Conservation (phyloP, 2,888 invertebrate species). For the Cerceris ruficornis region DNA sequence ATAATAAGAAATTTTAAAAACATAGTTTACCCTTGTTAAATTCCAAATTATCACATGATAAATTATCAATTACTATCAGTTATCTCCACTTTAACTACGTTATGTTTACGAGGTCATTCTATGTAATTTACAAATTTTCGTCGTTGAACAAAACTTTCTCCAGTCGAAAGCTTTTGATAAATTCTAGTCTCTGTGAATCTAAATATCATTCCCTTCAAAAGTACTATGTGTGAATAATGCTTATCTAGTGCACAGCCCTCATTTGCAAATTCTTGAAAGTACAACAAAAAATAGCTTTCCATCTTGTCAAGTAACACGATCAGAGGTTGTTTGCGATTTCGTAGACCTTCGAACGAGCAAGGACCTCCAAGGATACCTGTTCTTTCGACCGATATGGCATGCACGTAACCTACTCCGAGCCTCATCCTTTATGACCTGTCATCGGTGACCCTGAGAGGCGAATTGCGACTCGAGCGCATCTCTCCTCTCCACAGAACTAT, state of each 20-base stretch:
- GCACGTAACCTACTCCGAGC: conserved; percentile 58
- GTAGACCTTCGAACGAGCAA: conserved; percentile 55
- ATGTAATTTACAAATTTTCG: too few species aligned
- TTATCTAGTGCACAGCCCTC: neutral
- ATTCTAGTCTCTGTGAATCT: neutral
- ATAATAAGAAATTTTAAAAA: too few species aligned
- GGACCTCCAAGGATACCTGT: conserved; percentile 57
- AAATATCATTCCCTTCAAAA: neutral
- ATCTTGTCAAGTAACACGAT: conserved; percentile 31
- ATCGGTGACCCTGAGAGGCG: conserved; percentile 47
- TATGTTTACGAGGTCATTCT: too few species aligned
- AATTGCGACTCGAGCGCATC: conserved; percentile 8
- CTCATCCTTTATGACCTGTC: conserved; percentile 62
- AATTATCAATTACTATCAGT: too few species aligned
- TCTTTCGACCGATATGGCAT: conserved; percentile 60
- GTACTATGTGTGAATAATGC: conserved; percentile 8
- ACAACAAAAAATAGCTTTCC: conserved; percentile 7
- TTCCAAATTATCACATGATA: too few species aligned
- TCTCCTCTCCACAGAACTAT: conserved; percentile 21
- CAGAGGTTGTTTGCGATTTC: conserved; percentile 52
- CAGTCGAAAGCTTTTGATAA: neutral
- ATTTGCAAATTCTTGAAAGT: conserved; percentile 26
- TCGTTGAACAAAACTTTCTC: too few species aligned
- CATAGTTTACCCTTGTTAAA: too few species aligned
- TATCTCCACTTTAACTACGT: too few species aligned